phyloP scores from a whole-genome alignment of 2,113 vertebrate species.

The Perca schrenkii region DNA sequence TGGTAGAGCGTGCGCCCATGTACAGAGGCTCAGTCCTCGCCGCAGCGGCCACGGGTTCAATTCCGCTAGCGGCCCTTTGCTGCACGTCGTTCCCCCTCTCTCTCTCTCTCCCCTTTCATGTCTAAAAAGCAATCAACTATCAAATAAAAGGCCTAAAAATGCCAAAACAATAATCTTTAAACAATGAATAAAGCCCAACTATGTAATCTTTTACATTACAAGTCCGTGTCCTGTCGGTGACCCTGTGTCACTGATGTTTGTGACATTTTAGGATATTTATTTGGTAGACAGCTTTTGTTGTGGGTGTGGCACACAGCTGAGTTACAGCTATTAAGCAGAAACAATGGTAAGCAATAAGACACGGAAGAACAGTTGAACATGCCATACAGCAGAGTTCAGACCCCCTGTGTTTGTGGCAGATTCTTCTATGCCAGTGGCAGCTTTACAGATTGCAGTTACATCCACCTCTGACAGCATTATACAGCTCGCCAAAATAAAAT shows the following conservation, averaged over 20 bases:
- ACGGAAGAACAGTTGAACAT: neutral
- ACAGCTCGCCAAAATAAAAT: conserved; percentile 10
- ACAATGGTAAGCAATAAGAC: neutral
- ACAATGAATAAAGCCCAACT: neutral
- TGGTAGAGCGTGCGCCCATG: no score
- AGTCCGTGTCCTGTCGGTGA: neutral
- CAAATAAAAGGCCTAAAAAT: no score
- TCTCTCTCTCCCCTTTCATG: no score
- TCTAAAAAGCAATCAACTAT: no score
- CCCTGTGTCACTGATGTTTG: neutral
- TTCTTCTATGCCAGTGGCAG: neutral
- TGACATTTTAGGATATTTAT: neutral
- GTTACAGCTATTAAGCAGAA: neutral
- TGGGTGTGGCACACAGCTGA: neutral
- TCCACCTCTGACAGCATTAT: neutral
- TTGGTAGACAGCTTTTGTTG: neutral
- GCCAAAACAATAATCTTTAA: no score
- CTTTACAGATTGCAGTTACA: neutral
- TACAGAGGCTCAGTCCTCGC: no score
- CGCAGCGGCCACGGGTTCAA: no score
- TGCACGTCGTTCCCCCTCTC: no score
- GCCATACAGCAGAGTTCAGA: neutral
- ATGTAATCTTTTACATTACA: neutral
- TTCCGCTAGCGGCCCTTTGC: no score
- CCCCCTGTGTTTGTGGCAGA: neutral